Conservation (phyloP, 2,113 vertebrate genomes). For the Xiphophorus hellerii region DNA sequence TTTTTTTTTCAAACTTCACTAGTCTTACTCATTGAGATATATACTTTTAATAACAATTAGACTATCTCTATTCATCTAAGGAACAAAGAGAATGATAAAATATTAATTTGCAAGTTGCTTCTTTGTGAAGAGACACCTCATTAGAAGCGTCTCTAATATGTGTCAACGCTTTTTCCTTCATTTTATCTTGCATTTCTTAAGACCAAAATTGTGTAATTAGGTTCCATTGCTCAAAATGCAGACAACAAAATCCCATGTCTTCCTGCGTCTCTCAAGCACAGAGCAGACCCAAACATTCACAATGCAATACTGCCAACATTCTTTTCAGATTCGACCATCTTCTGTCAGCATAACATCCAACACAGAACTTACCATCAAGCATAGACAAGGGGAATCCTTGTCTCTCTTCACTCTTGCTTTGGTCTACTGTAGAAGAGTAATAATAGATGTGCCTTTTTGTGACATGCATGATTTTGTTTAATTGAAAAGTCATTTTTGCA, state of each 20-base stretch:
- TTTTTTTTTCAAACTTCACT: conserved; percentile 5
- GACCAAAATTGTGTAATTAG: conserved; percentile 36
- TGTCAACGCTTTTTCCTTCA: conserved; percentile 1
- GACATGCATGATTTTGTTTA: conserved; percentile 75
- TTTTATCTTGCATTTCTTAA: background rate
- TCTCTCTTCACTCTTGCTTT: conserved; percentile 43
- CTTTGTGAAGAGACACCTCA: conserved; percentile 9
- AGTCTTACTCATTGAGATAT: background rate
- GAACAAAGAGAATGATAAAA: background rate
- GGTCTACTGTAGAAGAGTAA: conserved; percentile 73
- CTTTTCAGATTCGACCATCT: conserved; percentile 26
- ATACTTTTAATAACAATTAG: background rate
- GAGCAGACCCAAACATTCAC: conserved; percentile 50
- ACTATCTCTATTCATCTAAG: background rate
- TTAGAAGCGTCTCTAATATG: conserved; percentile 7
- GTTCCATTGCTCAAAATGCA: conserved; percentile 23
- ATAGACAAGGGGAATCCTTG: conserved; percentile 51
- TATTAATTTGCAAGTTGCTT: conserved; percentile 8
- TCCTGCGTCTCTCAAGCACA: conserved; percentile 60
- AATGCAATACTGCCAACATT: conserved; percentile 74
- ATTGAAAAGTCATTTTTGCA: conserved; percentile 63
- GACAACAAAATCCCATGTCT: conserved; percentile 79
- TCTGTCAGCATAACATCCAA: conserved; percentile 54
- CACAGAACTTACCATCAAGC: conserved; percentile 37
- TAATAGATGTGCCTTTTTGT: conserved; percentile 77